Evolutionary conservation across 1,140 invertebrate species (phyloP), one percentile per base, ranked within the genome.

Genomic region (Andricus grossulariae): DNA sequence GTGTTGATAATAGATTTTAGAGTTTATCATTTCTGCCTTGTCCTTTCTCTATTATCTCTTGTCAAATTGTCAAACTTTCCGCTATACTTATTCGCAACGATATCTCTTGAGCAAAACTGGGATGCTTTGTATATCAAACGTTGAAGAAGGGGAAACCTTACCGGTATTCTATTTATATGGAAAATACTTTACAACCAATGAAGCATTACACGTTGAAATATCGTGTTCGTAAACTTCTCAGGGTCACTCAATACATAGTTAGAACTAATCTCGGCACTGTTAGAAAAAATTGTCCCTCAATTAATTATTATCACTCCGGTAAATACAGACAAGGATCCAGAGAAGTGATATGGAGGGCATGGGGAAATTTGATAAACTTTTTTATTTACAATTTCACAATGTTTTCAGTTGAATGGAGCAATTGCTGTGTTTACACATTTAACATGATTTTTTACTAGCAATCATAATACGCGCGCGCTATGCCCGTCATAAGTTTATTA

Each of bases 111-210:
- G 25, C 25, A 32, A 32, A 32, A 32, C 2, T 32, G 25, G 25
- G 25, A 32, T 32, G 51, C 16, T 54, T 54, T 54, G 12, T 7
- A 15, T 54, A 54, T 54, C 16, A n/a, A 12, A 54, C 2, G 51
- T 54, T 54, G 16, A 54, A 54, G 18, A 54, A n/a, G 18, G 51
- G 2, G 18, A 54, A 32, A 32, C 25, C 25, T 32, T 32, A 32
- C 25, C 25, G 25, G 25, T 32, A 32, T 18, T 15, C 52, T 54
- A 54, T 54, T 54, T 54, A n/a, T 54, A 54, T 54, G 16, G n/a
- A 54, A 54, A 54, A 54, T 54, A n/a, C 52, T 54, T 19, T 54
- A n/a, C 52, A 54, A 54, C 52, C 52, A 54, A 19, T 18, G 52
- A 54, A 54, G 52, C 52, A 54, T 54, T 18, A 54, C 52, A 54